Evolutionary conservation across 2,113 vertebrate species (phyloP), one percentile per base, ranked within the genome.

Genomic region (Spilogale gracilis): DNA sequence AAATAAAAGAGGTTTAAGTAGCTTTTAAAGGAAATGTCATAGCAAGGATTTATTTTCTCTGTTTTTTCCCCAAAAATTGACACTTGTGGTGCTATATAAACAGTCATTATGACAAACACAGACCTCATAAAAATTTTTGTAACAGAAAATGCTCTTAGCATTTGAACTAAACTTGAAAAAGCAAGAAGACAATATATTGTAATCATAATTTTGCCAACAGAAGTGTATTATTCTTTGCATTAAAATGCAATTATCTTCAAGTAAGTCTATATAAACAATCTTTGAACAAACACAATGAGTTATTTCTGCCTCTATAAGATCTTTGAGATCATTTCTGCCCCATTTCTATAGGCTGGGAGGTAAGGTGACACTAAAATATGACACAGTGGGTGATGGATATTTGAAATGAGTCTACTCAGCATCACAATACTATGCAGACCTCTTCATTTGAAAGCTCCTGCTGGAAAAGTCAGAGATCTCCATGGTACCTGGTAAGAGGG

Each of bases 261-360:
- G 83, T 81, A 87, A 94, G 71, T 96, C 23, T 79, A 69, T 94
- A 38, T 61, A 83, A 94, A 88, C 50, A 65, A 43, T 69, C 25
- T 92, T 88, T 89, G 50, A 45, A 89, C 4, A 63, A 50, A 65
- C 12, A 83, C 32, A 60, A 25, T 94, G 54, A 79, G 58, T 84
- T 83, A 76, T 88, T 93, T 90, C 54, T 90, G 32, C 79, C 82
- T 95, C 32, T 73, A 0, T 91, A 79, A 56, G 67, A 9, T 25
- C n/a, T 17, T 95, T 86, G 93, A 94, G 61, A 60, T 94, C 83
- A 89, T 97, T 73, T 93, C 30, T 79, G n/a, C 14, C 86, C 12
- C 65, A 79, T 18, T 61, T 83, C 32, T 48, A 48, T 11, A 89
- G 56, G 56, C 8, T 73, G 32, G 80, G 43, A 58, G 38, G 85